Base-by-base conservation (phyloP, 2,113 vertebrate species). In the Azemiops feae region DNA sequence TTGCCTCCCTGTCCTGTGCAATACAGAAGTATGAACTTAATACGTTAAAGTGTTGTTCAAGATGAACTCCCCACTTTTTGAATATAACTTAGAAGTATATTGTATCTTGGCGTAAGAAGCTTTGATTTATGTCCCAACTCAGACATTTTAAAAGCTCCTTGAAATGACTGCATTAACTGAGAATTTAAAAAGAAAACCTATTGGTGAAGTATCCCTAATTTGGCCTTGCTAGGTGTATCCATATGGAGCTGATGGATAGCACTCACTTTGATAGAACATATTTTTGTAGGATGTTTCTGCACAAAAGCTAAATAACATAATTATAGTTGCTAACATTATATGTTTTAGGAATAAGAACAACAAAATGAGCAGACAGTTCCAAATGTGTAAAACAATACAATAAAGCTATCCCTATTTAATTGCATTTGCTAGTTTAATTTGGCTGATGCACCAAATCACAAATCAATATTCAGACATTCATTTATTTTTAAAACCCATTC, bases 391-490 rank as follows among this genome's bases (percentile, higher is more conserved):
- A 87, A 64, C 57, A 88, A 69, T 69, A 54, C 57, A 64, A 88
- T 92, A 53, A 53, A 87, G 30, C 5, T 30, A 60, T 60, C 43
- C 30, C 85, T 30, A 45, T 87, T 57, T 30, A 87, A 87, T 47
- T 92, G 55, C 50, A 30, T 30, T 92, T 85, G 11, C 11, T 91
- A 74, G 52, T 91, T 85, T 91, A 53, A 91, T 85, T 57, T 92
- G 85, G 54, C 85, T 86, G 55, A 34, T 64, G 45, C 55, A 87
- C 20, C 43, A 87, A 60, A 92, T 87, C 45, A 92, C 55, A 92
- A 60, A 92, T 92, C 55, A 92, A 60, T 64, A 88, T 64, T 88
- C 85, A 88, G 18, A 39, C 85, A 25, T 39, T 30, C 8, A 20
- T 34, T 50, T 45, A 45, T 45, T 85, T 45, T 55, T 45, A 55